A percentile compares a stretch with the other conserved stretches of the same genome.
These are phyloP conservation scores for Cathartes aura DNA, from an alignment of 2,113 vertebrate genomes.

Conservation along the genomic window DNA sequence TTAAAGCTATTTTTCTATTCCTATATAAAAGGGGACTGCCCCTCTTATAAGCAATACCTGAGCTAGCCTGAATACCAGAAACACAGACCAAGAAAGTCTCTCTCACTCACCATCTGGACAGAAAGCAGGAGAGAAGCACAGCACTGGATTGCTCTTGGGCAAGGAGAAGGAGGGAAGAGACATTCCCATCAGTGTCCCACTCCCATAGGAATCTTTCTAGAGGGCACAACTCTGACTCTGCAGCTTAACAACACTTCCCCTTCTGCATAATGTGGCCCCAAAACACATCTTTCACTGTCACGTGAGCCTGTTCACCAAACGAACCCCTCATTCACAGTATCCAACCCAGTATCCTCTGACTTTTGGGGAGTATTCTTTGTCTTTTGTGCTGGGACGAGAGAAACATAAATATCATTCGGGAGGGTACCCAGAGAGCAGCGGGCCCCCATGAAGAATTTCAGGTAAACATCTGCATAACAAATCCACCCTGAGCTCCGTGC, in stretches of 20 bases:
- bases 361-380: neutral
- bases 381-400: neutral
- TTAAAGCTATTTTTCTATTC: neutral
- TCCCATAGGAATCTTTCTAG: neutral
- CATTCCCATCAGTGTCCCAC: neutral
- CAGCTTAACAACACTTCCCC: neutral
- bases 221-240: neutral
- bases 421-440: neutral
- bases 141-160: neutral
- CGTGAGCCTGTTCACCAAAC: neutral
- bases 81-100: neutral
- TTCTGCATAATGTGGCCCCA: neutral
- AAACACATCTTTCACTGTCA: neutral
- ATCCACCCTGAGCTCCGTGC: neutral
- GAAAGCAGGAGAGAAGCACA: neutral
- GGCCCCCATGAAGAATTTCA: neutral
- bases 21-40: neutral
- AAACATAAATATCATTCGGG: neutral
- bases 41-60: neutral
- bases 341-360: neutral
- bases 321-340: neutral
- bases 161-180: neutral
- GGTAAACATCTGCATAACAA: neutral
- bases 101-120: neutral
- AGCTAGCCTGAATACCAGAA: neutral